Base-by-base conservation (phyloP, 2,113 vertebrate genomes). In the Ophiodon elongatus region DNA sequence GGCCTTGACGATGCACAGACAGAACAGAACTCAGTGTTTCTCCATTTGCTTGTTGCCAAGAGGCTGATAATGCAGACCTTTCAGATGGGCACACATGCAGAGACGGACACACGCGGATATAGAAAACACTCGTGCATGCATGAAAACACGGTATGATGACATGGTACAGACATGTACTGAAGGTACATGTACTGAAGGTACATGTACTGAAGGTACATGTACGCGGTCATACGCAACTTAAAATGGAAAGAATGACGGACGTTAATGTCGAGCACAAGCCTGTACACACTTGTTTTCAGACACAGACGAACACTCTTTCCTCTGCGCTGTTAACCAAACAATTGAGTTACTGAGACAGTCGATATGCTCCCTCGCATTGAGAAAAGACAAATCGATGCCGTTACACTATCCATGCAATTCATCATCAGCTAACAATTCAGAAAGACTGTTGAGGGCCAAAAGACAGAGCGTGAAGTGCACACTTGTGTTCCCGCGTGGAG, bases 41-140 rank as follows among this genome's bases (percentile, higher is more conserved):
- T 81, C 71, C 2, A 14, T 81, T 85, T 73, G 75, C 78, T 54
- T 43, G 64, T 83, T 88, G 76, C 92, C 90, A 85, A 71, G 85
- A 78, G 74, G 65, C 39, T 69, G 80, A 87, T 86, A 73, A 83
- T 69, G 64, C 41, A 60, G 69, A 83, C 35, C 76, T 76, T 66
- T 78, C 69, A 86, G 59, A 54, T 37, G n/a, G 4, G 11, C 63
- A 35, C 63, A 66, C 31, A 27, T 13, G 31, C 10, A 43, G 2
- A 45, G 2, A 27, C 10, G 81, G 4, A n/a, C 56, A 56, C 29
- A 37, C 60, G 69, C n/a, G 27, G 7, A 1, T 19, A 47, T 19
- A 60, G 56, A 35, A 64, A 23, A 33, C 29, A 66, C 29, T 72
- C 37, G 14, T 63, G 33, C n/a, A 52, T 43, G 54, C 19, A 14